Percentiles rank a stretch among this genome's conserved stretches.
These are phyloP conservation scores for Cydia pomonella DNA, from an alignment of 1,140 invertebrate species.

Conservation along the genomic window DNA sequence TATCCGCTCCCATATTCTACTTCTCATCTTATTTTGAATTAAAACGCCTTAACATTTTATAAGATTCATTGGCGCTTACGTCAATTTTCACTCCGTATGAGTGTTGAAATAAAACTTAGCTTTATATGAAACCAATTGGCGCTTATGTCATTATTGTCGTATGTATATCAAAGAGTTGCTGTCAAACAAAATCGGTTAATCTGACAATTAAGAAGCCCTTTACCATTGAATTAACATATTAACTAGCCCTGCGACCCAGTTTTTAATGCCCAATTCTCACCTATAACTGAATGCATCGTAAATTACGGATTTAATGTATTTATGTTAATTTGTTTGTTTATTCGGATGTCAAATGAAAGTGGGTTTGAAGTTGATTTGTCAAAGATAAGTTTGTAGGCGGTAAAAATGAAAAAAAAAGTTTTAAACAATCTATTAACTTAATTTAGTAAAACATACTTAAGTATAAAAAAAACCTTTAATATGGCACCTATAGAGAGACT, in stretches of 20 bases:
- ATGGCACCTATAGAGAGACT: no score
- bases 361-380: slow-evolving; percentile 7
- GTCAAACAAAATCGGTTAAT: slow-evolving; percentile 30
- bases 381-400: background rate
- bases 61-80: background rate
- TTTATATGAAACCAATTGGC: background rate
- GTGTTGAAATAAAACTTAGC: background rate
- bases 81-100: background rate
- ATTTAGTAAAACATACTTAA: background rate
- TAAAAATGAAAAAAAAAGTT: background rate
- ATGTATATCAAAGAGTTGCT: background rate
- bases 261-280: slow-evolving; percentile 25
- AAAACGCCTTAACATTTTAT: background rate
- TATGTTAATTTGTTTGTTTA: slow-evolving; percentile 32
- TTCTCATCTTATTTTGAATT: background rate
- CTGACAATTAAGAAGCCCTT: slow-evolving; percentile 16
- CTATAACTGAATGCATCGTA: slow-evolving; percentile 11
- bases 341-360: background rate
- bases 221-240: background rate
- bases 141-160: background rate
- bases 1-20: background rate
- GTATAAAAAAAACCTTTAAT: no score
- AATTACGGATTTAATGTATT: slow-evolving; percentile 9
- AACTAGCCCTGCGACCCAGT: slow-evolving; percentile 6
- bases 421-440: background rate